Percentiles rank a stretch among this genome's conserved stretches.
These are phyloP conservation scores for Thera britannica DNA, from an alignment of 2,888 invertebrate species.

Conservation along the genomic window DNA sequence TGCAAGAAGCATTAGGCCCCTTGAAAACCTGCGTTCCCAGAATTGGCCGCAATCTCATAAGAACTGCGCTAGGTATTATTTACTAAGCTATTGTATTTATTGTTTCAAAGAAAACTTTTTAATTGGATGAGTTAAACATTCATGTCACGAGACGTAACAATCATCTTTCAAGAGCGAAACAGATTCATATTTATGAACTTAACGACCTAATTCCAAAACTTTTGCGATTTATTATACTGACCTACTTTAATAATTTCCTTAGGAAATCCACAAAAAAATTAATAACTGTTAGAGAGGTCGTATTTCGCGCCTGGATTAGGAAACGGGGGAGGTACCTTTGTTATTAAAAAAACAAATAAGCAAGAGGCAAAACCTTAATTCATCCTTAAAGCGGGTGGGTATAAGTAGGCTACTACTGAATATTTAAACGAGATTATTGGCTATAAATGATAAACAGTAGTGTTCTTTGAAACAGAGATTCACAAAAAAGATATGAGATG, in stretches of 20 bases:
- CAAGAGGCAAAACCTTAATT: neutral
- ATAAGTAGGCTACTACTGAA: neutral
- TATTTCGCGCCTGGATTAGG: slow-evolving; percentile 19
- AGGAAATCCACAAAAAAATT: slow-evolving; percentile 28
- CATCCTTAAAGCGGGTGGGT: neutral
- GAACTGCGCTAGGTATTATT: too few relatives aligned
- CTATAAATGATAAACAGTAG: too few relatives aligned
- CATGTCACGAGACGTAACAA: slow-evolving; percentile 18
- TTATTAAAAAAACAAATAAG: slow-evolving; percentile 33
- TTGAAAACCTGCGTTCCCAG: too few relatives aligned
- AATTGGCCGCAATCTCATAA: too few relatives aligned
- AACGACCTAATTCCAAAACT: slow-evolving; percentile 26
- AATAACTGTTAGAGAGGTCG: slow-evolving; percentile 26
- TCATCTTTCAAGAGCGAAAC: slow-evolving; percentile 25
- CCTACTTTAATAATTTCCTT: slow-evolving; percentile 35
- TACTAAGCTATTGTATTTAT: neutral
- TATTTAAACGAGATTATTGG: neutral
- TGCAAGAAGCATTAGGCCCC: too few relatives aligned
- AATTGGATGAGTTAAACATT: slow-evolving; percentile 8
- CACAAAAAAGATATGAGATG: neutral
- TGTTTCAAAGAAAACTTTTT: neutral
- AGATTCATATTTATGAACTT: slow-evolving; percentile 32
- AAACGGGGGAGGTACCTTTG: slow-evolving; percentile 13
- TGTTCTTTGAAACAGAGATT: too few relatives aligned
- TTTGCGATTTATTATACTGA: slow-evolving; percentile 20